Evolutionary conservation across 2,113 vertebrate species (phyloP).

Genomic region (Salvelinus namaycush): DNA sequence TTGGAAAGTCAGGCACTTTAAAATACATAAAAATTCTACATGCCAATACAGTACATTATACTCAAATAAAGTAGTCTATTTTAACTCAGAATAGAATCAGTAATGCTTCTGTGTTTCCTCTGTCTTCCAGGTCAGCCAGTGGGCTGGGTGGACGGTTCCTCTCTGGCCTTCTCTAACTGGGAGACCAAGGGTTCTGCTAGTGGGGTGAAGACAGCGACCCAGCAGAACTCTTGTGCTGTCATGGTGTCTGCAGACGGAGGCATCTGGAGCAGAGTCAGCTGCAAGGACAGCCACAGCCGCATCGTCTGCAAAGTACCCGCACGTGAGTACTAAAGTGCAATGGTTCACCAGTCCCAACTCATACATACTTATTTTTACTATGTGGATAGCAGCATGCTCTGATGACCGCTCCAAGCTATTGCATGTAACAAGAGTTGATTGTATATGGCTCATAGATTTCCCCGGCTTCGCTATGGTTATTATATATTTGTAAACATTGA

Average conservation of each 20-base stretch:
- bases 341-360: neutral
- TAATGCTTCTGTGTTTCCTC: neutral
- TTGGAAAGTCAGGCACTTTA: too few relatives aligned
- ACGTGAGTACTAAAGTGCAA: conserved; percentile 68
- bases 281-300: conserved; percentile 74
- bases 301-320: conserved; percentile 86
- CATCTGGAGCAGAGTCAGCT: conserved; percentile 80
- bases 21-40: too few relatives aligned
- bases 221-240: conserved; percentile 71
- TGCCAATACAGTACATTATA: too few relatives aligned
- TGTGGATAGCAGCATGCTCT: too few relatives aligned
- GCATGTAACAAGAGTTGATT: neutral
- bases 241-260: conserved; percentile 76
- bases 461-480: neutral
- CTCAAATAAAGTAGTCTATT: too few relatives aligned
- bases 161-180: conserved; percentile 82
- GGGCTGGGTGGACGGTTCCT: conserved; percentile 83
- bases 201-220: neutral
- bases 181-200: neutral
- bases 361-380: too few relatives aligned
- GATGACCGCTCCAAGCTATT: neutral
- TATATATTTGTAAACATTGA: neutral
- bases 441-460: neutral
- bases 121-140: conserved; percentile 51
- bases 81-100: neutral